Conservation (phyloP, 2,797 vertebrate species). For the Cyprinella venusta region DNA sequence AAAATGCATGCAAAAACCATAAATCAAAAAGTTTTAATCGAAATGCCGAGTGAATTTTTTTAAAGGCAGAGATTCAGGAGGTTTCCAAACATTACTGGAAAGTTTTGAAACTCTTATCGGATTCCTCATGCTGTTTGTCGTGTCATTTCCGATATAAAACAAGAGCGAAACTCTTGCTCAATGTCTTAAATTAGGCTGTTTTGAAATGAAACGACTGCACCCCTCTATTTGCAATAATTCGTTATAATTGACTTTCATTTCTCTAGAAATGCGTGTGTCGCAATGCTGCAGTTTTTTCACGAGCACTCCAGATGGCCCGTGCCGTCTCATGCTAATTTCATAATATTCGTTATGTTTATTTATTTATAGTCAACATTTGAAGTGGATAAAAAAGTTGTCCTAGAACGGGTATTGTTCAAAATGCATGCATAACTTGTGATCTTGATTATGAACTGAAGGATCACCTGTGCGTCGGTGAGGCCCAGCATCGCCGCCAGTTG, state of each 20-base stretch:
- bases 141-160: constrained; percentile 9
- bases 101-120: constrained; percentile 25
- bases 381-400: too few species aligned
- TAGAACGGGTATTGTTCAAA: too few species aligned
- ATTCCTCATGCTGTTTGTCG: background rate
- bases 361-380: too few species aligned
- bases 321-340: too few species aligned
- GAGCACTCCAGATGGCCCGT: background rate
- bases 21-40: background rate
- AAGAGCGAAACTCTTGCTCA: constrained; percentile 21
- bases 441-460: too few species aligned
- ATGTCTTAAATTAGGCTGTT: constrained; percentile 19
- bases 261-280: constrained; percentile 73
- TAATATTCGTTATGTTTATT: too few species aligned
- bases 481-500: constrained; percentile 98
- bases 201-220: constrained; percentile 37
- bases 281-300: constrained; percentile 51
- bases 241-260: constrained; percentile 77
- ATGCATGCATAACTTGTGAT: too few species aligned
- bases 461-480: constrained; percentile 95
- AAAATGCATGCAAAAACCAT: background rate
- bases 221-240: constrained; percentile 60
- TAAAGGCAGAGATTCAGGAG: too few species aligned
- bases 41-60: background rate
- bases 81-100: background rate